Conservation (phyloP, 2,797 vertebrate species). For the Silurus aristotelis region DNA sequence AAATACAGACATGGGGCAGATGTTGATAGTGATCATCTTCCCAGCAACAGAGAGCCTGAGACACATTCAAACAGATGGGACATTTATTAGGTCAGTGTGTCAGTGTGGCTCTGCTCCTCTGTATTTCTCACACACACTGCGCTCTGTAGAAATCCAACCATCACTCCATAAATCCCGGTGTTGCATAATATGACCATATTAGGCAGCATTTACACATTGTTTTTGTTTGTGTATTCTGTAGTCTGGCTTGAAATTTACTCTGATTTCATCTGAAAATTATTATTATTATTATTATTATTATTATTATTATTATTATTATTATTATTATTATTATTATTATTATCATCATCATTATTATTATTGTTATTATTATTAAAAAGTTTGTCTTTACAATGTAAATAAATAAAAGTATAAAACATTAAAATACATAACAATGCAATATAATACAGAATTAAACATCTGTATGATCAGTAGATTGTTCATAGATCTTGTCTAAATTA, state of each 20-base stretch:
- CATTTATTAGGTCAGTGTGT: conserved; percentile 56
- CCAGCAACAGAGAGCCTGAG: conserved; percentile 13
- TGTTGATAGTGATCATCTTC: conserved; percentile 12
- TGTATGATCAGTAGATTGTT: not conserved
- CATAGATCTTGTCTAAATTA: not conserved
- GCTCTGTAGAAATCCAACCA: conserved; percentile 35
- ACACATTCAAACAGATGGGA: conserved; percentile 23
- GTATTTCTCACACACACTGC: conserved; percentile 48
- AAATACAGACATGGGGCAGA: conserved; percentile 1
- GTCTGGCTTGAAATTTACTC: conserved; percentile 3
- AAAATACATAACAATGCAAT: no score
- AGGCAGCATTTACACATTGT: conserved; percentile 36
- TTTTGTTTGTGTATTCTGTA: conserved; percentile 37
- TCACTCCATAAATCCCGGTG: conserved; percentile 42
- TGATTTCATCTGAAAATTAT: not conserved
- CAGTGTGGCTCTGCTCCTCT: conserved; percentile 38
- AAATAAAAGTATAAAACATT: no score
- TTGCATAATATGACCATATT: conserved; percentile 47
- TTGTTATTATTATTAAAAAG: no score
- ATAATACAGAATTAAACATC: not conserved
- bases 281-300: no score
- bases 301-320: no score
- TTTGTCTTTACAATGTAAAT: no score
- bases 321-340: no score
- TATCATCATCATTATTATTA: no score